Conservation (phyloP, 2,797 vertebrate genomes). For the Setipinna tenuifilis region DNA sequence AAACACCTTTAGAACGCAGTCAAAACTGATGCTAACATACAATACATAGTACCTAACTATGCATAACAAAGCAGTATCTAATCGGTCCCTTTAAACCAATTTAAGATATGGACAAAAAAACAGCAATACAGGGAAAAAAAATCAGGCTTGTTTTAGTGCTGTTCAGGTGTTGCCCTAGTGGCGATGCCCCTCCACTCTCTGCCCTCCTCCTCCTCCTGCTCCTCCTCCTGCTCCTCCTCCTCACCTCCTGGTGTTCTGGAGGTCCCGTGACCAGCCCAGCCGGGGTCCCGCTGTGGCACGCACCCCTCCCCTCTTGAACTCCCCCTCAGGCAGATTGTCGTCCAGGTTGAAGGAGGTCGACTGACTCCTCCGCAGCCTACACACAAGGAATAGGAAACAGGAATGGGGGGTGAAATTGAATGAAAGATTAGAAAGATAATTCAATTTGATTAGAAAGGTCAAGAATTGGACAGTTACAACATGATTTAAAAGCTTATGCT, state of each 20-base stretch:
- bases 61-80: no score
- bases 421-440: not conserved
- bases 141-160: not conserved
- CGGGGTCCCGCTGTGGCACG: slow-evolving; percentile 93
- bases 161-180: no score
- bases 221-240: not conserved
- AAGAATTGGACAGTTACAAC: not conserved
- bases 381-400: slow-evolving; percentile 17
- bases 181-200: no score
- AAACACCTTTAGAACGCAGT: no score
- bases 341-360: slow-evolving; percentile 95
- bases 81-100: not conserved
- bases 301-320: slow-evolving; percentile 95
- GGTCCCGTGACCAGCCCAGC: slow-evolving; percentile 95
- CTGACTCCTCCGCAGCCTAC: slow-evolving; percentile 91
- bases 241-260: slow-evolving; percentile 84
- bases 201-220: not conserved
- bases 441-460: not conserved
- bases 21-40: no score
- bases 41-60: no score
- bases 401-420: not conserved
- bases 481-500: not conserved
- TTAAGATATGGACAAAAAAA: not conserved
- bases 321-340: slow-evolving; percentile 86
- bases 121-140: not conserved